Evolutionary conservation across 2,797 vertebrate genomes (phyloP), one percentile per base, ranked within the genome.

Genomic region (Micropoecilia bifurca): DNA sequence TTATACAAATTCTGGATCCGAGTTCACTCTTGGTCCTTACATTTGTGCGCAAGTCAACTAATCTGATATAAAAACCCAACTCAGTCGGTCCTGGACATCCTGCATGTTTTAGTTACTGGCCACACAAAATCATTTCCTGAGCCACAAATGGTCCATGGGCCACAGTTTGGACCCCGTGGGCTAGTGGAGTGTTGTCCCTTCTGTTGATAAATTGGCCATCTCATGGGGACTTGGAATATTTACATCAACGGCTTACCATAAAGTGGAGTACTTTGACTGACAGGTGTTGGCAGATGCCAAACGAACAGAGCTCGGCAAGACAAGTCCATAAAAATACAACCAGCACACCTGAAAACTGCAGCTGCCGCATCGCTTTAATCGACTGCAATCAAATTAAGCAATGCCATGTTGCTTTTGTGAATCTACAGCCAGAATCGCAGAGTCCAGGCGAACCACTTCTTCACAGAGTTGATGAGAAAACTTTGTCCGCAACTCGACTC

Each of bases 211-310:
- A 39, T 68, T 22, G 20, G 18, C 4, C 47, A 47, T n/a, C 4
- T 9, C n/a, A 53, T 3, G 41, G 14, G 36, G 63, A 41, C 25
- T 22, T 68, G 36, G 8, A 39, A 25, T 68, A 41, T 68, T 41
- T 41, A 25, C 36, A 68, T 39, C 41, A 68, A 68, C 36, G 12
- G 18, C 63, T 39, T 63, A 39, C 61, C 61, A 36, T 66, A 66
- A 36, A 63, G 28, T 7, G 14, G 59, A 8, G 14, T 18, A 5
- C n/a, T 61, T 61, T 33, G 28, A 33, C 59, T 61, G 59, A 61
- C 59, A 61, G 59, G 77, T 10, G 66, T 43, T 50, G 47, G 20
- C 77, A 90, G 83, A 79, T 84, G 81, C 79, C 20, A 46, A 48
- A 20, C 1, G 13, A 55, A 63, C 59, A 30, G 16, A 61, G 12